Evolutionary conservation across 2,113 vertebrate genomes (phyloP).

Genomic region (Lipophrys pholis): DNA sequence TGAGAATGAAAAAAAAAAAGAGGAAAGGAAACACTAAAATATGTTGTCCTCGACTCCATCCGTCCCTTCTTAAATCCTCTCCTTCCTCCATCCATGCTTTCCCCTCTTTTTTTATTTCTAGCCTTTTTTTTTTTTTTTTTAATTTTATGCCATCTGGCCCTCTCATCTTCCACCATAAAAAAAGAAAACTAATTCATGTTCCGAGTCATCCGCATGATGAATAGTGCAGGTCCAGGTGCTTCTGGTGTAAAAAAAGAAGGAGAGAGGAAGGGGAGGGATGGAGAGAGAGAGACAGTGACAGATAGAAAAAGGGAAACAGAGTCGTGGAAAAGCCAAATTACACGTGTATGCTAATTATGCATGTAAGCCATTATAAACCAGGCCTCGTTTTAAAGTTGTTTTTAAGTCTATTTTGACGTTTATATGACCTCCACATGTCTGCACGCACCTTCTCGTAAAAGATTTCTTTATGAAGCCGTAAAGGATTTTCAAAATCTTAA

Average conservation of each 20-base stretch:
- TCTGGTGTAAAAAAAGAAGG: conserved; percentile 82
- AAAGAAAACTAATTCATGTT: conserved; percentile 99
- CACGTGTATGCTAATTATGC: conserved; percentile 78
- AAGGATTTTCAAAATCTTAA: too few species aligned
- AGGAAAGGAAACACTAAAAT: conserved; percentile 46
- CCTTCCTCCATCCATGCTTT: conserved; percentile 62
- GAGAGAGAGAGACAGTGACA: conserved; percentile 52
- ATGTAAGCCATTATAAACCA: conserved; percentile 76
- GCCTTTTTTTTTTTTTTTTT: conserved; percentile 89
- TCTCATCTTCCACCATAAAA: conserved; percentile 94
- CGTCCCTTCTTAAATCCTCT: conserved; percentile 66
- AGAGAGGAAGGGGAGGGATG: conserved; percentile 52
- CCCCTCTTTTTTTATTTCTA: conserved; percentile 62
- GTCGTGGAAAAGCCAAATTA: conserved; percentile 70
- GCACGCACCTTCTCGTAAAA: neutral
- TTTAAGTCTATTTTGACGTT: conserved; percentile 1
- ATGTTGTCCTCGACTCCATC: conserved; percentile 68
- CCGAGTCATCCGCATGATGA: conserved; percentile 97
- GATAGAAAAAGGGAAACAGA: conserved; percentile 60
- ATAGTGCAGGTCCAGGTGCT: conserved; percentile 98
- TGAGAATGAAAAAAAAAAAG: conserved; percentile 43
- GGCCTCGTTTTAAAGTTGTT: conserved; percentile 61
- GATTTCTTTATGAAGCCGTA: too few species aligned
- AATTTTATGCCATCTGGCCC: conserved; percentile 99
- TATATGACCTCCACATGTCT: neutral